Evolutionary conservation across 2,797 vertebrate species (phyloP).

Genomic region (Mycteria americana): DNA sequence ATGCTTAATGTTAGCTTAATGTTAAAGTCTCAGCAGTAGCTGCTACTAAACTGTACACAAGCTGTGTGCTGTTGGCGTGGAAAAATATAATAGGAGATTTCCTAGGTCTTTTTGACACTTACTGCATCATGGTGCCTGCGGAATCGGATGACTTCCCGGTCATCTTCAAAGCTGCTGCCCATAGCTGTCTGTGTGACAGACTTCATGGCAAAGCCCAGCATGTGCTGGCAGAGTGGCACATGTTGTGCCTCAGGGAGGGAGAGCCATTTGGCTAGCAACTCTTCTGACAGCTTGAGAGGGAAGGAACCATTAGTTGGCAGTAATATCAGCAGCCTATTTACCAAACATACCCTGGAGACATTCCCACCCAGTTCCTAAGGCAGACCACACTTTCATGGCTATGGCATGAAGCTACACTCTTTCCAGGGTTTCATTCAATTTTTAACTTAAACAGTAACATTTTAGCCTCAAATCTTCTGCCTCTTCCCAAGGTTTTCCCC

Average conservation of each 20-base stretch:
- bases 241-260: conserved; percentile 89
- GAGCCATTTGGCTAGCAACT: conserved; percentile 89
- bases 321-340: conserved; percentile 26
- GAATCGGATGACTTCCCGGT: conserved; percentile 87
- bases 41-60: background rate
- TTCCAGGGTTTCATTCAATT: background rate
- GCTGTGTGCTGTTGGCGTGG: background rate
- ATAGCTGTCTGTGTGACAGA: conserved; percentile 88
- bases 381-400: background rate
- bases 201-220: conserved; percentile 93
- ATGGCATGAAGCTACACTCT: background rate
- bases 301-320: conserved; percentile 32
- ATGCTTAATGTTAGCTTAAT: background rate
- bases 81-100: background rate
- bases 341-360: conserved; percentile 16
- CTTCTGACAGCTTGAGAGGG: conserved; percentile 85
- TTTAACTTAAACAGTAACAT: background rate
- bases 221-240: conserved; percentile 90
- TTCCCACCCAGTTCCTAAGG: background rate
- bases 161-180: conserved; percentile 86
- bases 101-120: conserved; percentile 50
- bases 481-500: background rate
- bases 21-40: background rate
- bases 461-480: background rate
- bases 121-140: conserved; percentile 92